Percentiles rank a stretch among this genome's conserved stretches.
phyloP scores from a whole-genome alignment of 37 sponge, comb jelly and placozoan species.

The Haliclona indistincta region DNA sequence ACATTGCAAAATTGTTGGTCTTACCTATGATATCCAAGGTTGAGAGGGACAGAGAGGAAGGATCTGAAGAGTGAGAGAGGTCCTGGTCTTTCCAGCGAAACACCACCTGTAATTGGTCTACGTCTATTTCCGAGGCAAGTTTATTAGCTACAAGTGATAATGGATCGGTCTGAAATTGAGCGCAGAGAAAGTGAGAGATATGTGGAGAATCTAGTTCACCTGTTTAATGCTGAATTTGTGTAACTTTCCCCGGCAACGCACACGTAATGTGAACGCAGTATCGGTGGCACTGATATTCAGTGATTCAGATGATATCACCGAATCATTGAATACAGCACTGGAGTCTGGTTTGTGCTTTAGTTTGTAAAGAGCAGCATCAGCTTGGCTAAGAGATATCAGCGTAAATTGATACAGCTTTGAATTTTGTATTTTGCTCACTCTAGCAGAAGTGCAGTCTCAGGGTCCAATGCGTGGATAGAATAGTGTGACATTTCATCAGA shows the following conservation, averaged over 20 bases:
- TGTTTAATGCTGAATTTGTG: constrained; percentile 33
- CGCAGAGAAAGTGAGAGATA: neutral
- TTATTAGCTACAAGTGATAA: constrained; percentile 20
- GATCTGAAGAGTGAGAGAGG: constrained; percentile 31
- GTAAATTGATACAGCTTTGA: too few species aligned
- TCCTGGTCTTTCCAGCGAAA: constrained; percentile 56
- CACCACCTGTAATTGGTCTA: constrained; percentile 26
- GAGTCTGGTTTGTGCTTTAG: too few species aligned
- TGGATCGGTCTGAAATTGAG: constrained; percentile 33
- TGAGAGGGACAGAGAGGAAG: constrained; percentile 40
- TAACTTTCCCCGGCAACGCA: constrained; percentile 55
- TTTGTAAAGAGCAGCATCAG: too few species aligned
- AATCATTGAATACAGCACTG: too few species aligned
- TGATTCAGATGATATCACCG: too few species aligned
- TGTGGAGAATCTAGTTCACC: neutral
- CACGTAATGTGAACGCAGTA: constrained; percentile 38
- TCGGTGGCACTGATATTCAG: neutral
- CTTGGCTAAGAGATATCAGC: too few species aligned
- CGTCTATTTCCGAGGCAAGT: constrained; percentile 18
- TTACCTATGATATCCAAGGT: constrained; percentile 74
- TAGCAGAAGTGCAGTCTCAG: too few species aligned
- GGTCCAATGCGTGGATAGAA: too few species aligned
- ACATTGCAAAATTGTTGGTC: too few species aligned
- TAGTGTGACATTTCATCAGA: too few species aligned
- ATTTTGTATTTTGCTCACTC: too few species aligned